These are phyloP conservation scores for Ardeotis arabs DNA, from an alignment of 2,113 vertebrate species.

Conservation along the genomic window DNA sequence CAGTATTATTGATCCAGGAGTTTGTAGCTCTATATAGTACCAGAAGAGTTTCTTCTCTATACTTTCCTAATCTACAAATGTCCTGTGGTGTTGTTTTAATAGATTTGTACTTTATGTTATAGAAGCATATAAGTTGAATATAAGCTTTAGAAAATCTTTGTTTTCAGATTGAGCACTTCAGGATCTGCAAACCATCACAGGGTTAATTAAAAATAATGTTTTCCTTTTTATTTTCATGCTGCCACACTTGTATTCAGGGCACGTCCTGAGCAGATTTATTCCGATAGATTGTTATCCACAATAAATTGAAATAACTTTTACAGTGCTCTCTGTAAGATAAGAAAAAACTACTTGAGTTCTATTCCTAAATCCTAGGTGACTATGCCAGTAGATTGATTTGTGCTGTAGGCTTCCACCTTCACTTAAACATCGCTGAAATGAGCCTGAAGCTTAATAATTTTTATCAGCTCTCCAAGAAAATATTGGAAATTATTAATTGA, in stretches of 20 bases:
- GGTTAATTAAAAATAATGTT: conserved; percentile 39
- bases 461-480: conserved; percentile 51
- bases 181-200: not conserved
- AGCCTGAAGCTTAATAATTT: conserved; percentile 29
- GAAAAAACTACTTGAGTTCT: conserved; percentile 50
- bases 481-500: conserved; percentile 59
- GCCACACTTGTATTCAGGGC: conserved; percentile 15
- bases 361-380: conserved; percentile 63
- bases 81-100: not conserved
- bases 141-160: not conserved
- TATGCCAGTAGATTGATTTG: conserved; percentile 42
- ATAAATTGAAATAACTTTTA: conserved; percentile 64
- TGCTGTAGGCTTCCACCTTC: conserved; percentile 13
- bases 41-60: not conserved
- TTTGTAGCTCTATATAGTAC: not conserved
- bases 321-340: conserved; percentile 20
- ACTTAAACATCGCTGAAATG: conserved; percentile 54
- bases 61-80: not conserved
- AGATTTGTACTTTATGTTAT: not conserved
- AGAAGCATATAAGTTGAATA: not conserved
- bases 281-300: conserved; percentile 52
- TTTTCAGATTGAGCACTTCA: not conserved
- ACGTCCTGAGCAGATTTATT: conserved; percentile 51
- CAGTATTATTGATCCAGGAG: not conserved
- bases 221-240: not conserved